A percentile compares a stretch with the other conserved stretches of the same genome.
Conservation (phyloP, 2,888 invertebrate species). For the Thysanoteuthis rhombus region DNA sequence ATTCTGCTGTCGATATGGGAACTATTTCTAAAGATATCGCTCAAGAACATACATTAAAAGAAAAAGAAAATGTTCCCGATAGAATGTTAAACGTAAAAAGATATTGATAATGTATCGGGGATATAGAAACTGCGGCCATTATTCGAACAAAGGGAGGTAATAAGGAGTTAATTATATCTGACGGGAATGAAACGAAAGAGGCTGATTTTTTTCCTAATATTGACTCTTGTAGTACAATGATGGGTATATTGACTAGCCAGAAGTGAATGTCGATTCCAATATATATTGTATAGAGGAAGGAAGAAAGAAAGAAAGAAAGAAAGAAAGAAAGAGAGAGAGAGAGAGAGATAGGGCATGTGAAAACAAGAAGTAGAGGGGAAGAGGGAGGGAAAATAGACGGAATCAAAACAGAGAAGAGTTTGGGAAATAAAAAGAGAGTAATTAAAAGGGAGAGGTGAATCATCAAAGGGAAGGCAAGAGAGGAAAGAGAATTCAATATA, state of each 20-base stretch:
- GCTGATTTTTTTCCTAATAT: background rate
- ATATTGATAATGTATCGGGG: background rate
- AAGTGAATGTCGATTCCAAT: background rate
- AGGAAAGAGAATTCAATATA: too few relatives aligned
- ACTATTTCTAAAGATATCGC: background rate
- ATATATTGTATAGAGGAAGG: background rate
- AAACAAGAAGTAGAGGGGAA: too few relatives aligned
- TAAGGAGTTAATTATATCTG: background rate
- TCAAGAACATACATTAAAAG: background rate
- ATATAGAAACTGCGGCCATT: background rate
- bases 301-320: too few relatives aligned
- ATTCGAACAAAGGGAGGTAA: background rate
- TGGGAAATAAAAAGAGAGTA: too few relatives aligned
- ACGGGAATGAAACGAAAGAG: background rate
- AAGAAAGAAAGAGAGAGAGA: too few relatives aligned
- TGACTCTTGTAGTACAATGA: background rate
- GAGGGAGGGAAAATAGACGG: too few relatives aligned
- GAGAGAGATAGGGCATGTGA: too few relatives aligned
- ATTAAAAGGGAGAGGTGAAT: background rate
- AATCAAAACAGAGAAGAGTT: too few relatives aligned
- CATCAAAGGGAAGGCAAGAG: background rate
- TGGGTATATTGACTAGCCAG: background rate
- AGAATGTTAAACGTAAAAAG: background rate
- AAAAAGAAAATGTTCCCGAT: background rate
- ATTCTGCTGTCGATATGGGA: background rate